Base-by-base conservation (phyloP, 92 coral and sea anemone species). In the Pocillopora grandis region DNA sequence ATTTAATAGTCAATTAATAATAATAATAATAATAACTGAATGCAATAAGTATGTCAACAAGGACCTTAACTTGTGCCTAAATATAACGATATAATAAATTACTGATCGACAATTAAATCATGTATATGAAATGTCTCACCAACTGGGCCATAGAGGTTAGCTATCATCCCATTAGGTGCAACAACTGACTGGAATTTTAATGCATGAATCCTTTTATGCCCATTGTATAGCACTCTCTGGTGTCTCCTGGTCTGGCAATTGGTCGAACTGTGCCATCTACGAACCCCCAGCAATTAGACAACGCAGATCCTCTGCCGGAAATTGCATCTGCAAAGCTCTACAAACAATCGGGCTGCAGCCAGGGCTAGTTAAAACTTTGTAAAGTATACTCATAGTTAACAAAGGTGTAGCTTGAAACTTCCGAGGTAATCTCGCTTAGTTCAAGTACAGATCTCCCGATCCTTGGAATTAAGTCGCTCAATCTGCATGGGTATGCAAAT, bases 131-230 rank as follows among this genome's bases (percentile, higher is more conserved):
- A 70, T 70, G 75, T 62, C 82, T 78, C 56, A 78, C 82, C 82
- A 61, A 59, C 82, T 78, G 82, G 82, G 57, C 82, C 82, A 78
- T 78, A 78, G 55, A 78, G 86, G 77, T 92, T 87, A 13, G 96
- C 90, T 31, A 93, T 88, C 83, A 93, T 49, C 27, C 92, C 94
- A 76, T 90, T 90, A 16, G 91, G 90, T 64, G 94, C 88, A 21
- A 88, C 94, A 52, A 86, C 89, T 56, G 92, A 88, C 82, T 93
- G 94, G 72, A 86, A 93, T 62, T 93, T 89, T 11, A 90, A 7
- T 15, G 79, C 90, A 68, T 92, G 92, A 12, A 85, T 91, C 59
- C 91, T 66, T 71, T 93, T 93, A 52, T 93, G 97, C 13, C 97
- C 90, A 76, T 83, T 93, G 83, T 91, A 90, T 74, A 21, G 78